phyloP scores from a whole-genome alignment of 2,888 invertebrate genomes.

The Erebia palarica region DNA sequence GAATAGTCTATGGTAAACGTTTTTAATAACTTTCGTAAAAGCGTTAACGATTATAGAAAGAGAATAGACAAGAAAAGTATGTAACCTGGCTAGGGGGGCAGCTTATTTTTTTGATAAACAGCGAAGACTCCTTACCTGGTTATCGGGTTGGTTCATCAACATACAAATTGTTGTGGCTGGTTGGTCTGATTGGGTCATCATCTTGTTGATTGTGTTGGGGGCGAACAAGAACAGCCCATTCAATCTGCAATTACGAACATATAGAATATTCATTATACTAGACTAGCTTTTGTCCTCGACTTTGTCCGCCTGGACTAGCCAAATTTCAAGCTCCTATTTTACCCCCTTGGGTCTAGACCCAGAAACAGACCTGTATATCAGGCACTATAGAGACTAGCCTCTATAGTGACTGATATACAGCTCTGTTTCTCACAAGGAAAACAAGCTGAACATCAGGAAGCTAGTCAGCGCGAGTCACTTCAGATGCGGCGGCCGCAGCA shows the following conservation, averaged over 20 bases:
- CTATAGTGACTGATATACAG: background rate
- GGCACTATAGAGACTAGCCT: background rate
- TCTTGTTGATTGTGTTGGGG: slow-evolving; percentile 68
- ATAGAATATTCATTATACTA: too few relatives aligned
- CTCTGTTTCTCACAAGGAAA: slow-evolving; percentile 60
- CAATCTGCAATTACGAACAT: slow-evolving; percentile 51
- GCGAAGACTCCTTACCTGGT: slow-evolving; percentile 50
- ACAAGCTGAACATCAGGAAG: slow-evolving; percentile 71
- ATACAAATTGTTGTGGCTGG: slow-evolving; percentile 60
- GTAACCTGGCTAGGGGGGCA: too few relatives aligned
- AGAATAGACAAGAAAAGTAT: too few relatives aligned
- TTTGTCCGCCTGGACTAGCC: too few relatives aligned
- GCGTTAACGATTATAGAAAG: too few relatives aligned
- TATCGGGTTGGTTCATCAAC: slow-evolving; percentile 53
- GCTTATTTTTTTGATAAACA: background rate
- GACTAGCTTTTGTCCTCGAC: too few relatives aligned
- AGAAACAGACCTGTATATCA: slow-evolving; percentile 43
- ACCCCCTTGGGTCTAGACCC: too few relatives aligned
- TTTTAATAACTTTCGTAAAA: too few relatives aligned
- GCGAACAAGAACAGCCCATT: slow-evolving; percentile 70
- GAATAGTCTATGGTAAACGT: too few relatives aligned
- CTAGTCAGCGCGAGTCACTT: slow-evolving; percentile 67
- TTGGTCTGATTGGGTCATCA: slow-evolving; percentile 50
- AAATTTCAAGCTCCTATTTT: too few relatives aligned
- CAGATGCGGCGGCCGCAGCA: slow-evolving; percentile 65